These are phyloP conservation scores for Troglohyphantes excavatus DNA, from an alignment of 2,888 invertebrate species.

Conservation along the genomic window DNA sequence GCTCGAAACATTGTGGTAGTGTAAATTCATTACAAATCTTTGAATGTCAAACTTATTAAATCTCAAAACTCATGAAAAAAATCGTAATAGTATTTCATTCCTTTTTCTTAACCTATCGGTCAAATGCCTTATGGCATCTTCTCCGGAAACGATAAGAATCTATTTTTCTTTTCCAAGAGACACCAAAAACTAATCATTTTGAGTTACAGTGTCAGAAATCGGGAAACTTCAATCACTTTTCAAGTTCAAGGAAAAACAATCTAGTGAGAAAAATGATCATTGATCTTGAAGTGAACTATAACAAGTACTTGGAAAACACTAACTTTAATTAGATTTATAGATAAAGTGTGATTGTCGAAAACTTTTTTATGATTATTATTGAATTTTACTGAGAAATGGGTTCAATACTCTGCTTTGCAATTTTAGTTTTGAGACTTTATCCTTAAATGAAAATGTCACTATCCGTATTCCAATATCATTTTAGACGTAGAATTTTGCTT, in stretches of 20 bases:
- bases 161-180: not conserved
- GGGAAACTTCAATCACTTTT: not conserved
- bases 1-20: too few species aligned
- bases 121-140: not conserved
- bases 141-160: not conserved
- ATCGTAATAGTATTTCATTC: too few species aligned
- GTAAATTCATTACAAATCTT: too few species aligned
- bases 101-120: not conserved
- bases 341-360: not conserved
- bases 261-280: not conserved
- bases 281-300: not conserved
- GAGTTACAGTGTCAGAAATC: not conserved
- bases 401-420: too few species aligned
- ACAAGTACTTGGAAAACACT: not conserved
- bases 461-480: too few species aligned
- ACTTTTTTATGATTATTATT: not conserved
- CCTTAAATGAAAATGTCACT: too few species aligned
- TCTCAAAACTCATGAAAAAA: too few species aligned
- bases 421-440: too few species aligned
- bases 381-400: not conserved
- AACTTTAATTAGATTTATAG: not conserved
- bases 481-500: too few species aligned
- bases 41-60: too few species aligned
- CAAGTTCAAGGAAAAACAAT: not conserved
- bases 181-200: not conserved